Base-by-base conservation (phyloP, 2,113 vertebrate genomes). In the Dendrocopos noguchii region DNA sequence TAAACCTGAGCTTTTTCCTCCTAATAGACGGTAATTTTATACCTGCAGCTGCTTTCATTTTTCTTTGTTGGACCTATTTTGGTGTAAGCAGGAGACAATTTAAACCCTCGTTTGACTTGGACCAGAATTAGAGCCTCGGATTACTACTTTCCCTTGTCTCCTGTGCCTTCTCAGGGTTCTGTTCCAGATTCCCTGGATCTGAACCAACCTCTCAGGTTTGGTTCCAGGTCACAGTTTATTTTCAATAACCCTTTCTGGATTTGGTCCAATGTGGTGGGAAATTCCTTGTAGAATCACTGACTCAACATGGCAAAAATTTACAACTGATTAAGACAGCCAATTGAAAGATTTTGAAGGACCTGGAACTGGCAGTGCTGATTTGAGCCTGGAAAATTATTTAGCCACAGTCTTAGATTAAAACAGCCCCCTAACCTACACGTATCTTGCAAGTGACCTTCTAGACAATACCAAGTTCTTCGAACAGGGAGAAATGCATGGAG, bases 181-280 rank as follows among this genome's bases (percentile, higher is more conserved):
- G 50, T 67, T 95, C 63, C 70, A 79, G 39, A 87, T 90, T 90
- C 50, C 63, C 46, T 96, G 95, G 86, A 91, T 68, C 50, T 87
- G 86, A 91, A 92, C 34, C 74, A 94, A 81, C 1, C 5, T 73
- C 50, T 84, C 2, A 7, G 29, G 21, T 95, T 87, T 79, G 68
- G 55, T 93, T 93, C 93, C 95, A 94, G 90, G 71, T 96, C 84
- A 84, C 44, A 84, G 91, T 92, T 92, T 91, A 80, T 92, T 96
- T 95, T 88, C 66, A 94, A 59, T 92, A 84, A 61, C 71, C 39
- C 84, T 88, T 72, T 84, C 80, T 90, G 88, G 63, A 80, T 75
- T 85, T 83, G 13, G 44, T 93, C 65, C 90, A 90, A 0, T 16
- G 65, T 88, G 53, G 85, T 90, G 65, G 73, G 61, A 91, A 94